Evolutionary conservation across 2,113 vertebrate species (phyloP).

Genomic region (Charadrius vociferus): DNA sequence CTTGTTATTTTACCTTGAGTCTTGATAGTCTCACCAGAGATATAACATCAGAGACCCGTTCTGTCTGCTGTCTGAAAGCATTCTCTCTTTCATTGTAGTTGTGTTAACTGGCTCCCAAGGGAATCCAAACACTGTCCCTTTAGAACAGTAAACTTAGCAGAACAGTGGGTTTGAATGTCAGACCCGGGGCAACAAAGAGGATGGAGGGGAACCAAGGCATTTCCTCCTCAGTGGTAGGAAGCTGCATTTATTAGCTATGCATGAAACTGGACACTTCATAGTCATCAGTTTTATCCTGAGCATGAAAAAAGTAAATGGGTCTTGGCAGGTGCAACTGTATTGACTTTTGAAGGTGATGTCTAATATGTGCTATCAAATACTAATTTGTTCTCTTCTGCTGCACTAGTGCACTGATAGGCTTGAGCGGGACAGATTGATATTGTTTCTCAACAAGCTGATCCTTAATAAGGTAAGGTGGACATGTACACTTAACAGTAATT

Average conservation of each 20-base stretch:
- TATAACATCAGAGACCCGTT: not conserved
- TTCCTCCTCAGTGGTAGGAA: not conserved
- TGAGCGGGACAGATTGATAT: constrained; percentile 93
- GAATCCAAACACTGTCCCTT: not conserved
- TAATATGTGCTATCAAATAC: not conserved
- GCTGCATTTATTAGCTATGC: not conserved
- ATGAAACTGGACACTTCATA: not conserved
- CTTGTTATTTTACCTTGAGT: not conserved
- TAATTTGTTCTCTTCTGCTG: constrained; percentile 33
- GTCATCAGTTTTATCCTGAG: not conserved
- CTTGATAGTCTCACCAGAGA: not conserved
- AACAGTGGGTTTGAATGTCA: not conserved
- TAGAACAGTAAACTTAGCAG: not conserved
- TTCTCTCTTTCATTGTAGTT: not conserved
- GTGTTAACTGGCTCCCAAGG: not conserved
- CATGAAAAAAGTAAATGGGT: not conserved
- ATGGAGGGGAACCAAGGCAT: not conserved
- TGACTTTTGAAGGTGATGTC: not conserved
- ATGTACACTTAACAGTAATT: not conserved
- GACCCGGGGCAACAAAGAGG: not conserved
- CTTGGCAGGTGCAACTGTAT: not conserved
- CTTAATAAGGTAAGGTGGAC: constrained; percentile 86
- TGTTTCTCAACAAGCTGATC: constrained; percentile 97
- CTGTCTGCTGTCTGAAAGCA: not conserved
- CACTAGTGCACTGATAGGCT: constrained; percentile 92